These are phyloP conservation scores for Onthophagus taurus DNA, from an alignment of 1,140 invertebrate genomes.

Conservation along the genomic window DNA sequence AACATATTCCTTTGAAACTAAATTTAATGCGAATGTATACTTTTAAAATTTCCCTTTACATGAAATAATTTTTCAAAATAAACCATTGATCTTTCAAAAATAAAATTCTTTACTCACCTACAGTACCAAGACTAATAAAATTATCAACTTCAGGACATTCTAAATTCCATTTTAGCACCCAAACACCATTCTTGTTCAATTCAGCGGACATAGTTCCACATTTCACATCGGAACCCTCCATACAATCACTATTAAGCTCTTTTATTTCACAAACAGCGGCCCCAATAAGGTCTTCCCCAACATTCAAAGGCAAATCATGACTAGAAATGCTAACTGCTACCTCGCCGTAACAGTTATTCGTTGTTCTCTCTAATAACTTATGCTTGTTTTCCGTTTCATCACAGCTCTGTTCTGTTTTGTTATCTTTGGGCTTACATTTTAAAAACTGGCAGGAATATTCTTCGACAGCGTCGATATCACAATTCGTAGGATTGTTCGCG, in stretches of 20 bases:
- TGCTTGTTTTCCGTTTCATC: conserved; percentile 10
- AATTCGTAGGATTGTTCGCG: too few species aligned
- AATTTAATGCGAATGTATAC: too few species aligned
- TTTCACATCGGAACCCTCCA: background rate
- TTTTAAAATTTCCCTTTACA: too few species aligned
- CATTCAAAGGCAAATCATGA: conserved; percentile 11
- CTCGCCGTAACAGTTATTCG: conserved; percentile 10
- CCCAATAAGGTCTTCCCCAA: background rate
- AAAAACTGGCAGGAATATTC: conserved; percentile 9
- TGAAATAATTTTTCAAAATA: too few species aligned
- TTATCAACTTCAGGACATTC: conserved; percentile 2
- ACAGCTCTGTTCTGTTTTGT: conserved; percentile 5
- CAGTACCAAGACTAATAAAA: conserved; percentile 3
- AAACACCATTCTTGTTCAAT: background rate
- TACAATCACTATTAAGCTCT: conserved; percentile 5
- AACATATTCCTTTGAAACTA: too few species aligned
- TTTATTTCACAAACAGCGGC: background rate
- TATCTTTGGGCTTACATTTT: conserved; percentile 13
- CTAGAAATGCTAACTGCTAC: conserved; percentile 11
- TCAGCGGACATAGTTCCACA: background rate
- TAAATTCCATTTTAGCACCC: conserved; percentile 9
- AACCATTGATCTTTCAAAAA: too few species aligned
- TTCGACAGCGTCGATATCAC: too few species aligned
- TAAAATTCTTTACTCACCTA: background rate
- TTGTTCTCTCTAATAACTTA: conserved; percentile 9